Evolutionary conservation across 1,140 invertebrate species (phyloP).

Genomic region (Drosophila gunungcola): DNA sequence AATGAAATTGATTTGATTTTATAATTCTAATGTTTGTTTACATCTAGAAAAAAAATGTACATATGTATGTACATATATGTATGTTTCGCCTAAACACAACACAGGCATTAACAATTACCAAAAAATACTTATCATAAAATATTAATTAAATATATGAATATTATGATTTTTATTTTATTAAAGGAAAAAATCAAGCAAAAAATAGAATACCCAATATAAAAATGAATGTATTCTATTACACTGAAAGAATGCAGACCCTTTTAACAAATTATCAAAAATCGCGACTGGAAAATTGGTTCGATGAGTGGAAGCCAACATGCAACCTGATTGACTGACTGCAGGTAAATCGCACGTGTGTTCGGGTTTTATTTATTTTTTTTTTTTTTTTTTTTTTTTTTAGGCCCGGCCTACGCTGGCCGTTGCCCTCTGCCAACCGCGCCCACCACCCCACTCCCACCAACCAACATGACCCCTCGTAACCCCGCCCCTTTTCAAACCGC

Average conservation of each 20-base stretch:
- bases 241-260: not conserved
- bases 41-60: too few species aligned
- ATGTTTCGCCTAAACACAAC: too few species aligned
- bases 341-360: slow-evolving; percentile 31
- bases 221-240: not conserved
- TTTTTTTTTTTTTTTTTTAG: slow-evolving; percentile 7
- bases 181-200: too few species aligned
- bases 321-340: slow-evolving; percentile 20
- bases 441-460: not conserved
- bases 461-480: not conserved
- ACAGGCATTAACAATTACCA: too few species aligned
- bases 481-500: not conserved
- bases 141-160: too few species aligned
- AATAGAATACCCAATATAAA: too few species aligned
- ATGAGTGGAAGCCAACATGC: slow-evolving; percentile 37
- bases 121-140: too few species aligned
- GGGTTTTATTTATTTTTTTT: too few species aligned
- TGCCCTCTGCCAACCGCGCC: slow-evolving; percentile 27
- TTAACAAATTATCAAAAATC: not conserved
- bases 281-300: slow-evolving; percentile 11
- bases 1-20: too few species aligned
- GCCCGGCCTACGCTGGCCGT: slow-evolving; percentile 33
- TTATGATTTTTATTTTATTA: too few species aligned
- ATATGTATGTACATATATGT: too few species aligned
- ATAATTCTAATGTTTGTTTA: too few species aligned